These are phyloP conservation scores for Orthosia cruda DNA, from an alignment of 2,888 invertebrate species.

Conservation along the genomic window DNA sequence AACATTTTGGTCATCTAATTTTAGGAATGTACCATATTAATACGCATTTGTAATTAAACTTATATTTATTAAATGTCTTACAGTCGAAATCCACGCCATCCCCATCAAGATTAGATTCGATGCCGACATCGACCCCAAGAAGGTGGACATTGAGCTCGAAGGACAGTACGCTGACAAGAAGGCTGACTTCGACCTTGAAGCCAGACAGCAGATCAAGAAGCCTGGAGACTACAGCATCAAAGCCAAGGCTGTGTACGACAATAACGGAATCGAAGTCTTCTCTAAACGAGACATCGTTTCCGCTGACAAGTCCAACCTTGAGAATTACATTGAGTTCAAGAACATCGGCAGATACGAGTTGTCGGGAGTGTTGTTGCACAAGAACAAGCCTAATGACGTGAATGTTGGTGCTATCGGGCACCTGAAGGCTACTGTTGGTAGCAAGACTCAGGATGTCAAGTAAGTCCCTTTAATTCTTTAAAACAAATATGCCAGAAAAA, in stretches of 20 bases:
- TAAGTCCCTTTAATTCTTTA: conserved; percentile 75
- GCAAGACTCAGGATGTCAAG: conserved; percentile 91
- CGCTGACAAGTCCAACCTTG: conserved; percentile 92
- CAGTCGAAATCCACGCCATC: conserved; percentile 91
- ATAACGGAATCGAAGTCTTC: conserved; percentile 87
- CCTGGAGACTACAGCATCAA: conserved; percentile 87
- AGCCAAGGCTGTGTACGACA: conserved; percentile 77
- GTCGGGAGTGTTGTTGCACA: conserved; percentile 92
- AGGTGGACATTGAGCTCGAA: conserved; percentile 91
- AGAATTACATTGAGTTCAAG: conserved; percentile 92
- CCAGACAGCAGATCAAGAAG: conserved; percentile 86
- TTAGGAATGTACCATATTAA: not conserved
- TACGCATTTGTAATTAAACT: not conserved
- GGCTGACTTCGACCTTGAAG: conserved; percentile 92
- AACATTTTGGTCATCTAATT: no score
- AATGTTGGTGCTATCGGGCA: conserved; percentile 91
- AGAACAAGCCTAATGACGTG: conserved; percentile 90
- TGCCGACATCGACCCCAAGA: conserved; percentile 91
- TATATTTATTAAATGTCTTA: conserved; percentile 31
- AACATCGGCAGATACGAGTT: conserved; percentile 93
- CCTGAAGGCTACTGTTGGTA: conserved; percentile 89
- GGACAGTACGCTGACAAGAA: conserved; percentile 92
- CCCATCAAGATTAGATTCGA: conserved; percentile 90
- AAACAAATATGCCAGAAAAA: not conserved
- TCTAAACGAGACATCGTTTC: conserved; percentile 91